phyloP scores from a whole-genome alignment of 2,888 invertebrate genomes.

The Agrochola macilenta region DNA sequence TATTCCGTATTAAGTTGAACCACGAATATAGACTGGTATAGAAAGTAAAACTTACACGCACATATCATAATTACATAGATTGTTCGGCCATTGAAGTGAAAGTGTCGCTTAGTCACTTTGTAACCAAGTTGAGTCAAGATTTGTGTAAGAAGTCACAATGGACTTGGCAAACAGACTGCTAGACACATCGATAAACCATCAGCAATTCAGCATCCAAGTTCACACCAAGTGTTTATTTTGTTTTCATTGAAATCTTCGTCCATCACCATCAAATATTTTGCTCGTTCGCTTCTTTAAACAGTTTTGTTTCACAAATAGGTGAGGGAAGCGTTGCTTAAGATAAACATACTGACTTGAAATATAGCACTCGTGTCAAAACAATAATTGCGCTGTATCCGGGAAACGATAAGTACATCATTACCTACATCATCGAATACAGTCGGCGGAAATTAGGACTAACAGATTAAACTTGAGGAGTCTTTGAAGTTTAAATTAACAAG shows the following conservation, averaged over 20 bases:
- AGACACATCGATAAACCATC: conserved; percentile 10
- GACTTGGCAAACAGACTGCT: conserved; percentile 20
- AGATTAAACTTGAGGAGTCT: neutral
- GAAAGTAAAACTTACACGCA: conserved; percentile 70
- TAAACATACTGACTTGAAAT: conserved; percentile 25
- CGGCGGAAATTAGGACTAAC: neutral
- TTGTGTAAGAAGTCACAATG: conserved; percentile 23
- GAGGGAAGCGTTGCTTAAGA: conserved; percentile 8
- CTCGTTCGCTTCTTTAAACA: conserved; percentile 22
- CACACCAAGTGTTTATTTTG: conserved; percentile 39
- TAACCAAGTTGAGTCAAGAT: conserved; percentile 57
- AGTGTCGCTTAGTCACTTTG: conserved; percentile 62
- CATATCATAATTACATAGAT: conserved; percentile 64
- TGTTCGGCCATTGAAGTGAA: conserved; percentile 66
- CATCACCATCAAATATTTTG: conserved; percentile 28
- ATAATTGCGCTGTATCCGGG: conserved; percentile 28
- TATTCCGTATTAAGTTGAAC: conserved; percentile 22
- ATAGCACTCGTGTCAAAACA: conserved; percentile 24
- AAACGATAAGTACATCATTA: conserved; percentile 15
- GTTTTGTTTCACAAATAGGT: conserved; percentile 22
- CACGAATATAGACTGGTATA: conserved; percentile 37
- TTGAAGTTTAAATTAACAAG: conserved; percentile 19
- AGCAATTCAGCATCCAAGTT: conserved; percentile 27
- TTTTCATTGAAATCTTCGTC: conserved; percentile 36
- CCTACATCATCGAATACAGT: conserved; percentile 1